Evolutionary conservation across 1,140 invertebrate species (phyloP).

Genomic region (Gerris buenoi): DNA sequence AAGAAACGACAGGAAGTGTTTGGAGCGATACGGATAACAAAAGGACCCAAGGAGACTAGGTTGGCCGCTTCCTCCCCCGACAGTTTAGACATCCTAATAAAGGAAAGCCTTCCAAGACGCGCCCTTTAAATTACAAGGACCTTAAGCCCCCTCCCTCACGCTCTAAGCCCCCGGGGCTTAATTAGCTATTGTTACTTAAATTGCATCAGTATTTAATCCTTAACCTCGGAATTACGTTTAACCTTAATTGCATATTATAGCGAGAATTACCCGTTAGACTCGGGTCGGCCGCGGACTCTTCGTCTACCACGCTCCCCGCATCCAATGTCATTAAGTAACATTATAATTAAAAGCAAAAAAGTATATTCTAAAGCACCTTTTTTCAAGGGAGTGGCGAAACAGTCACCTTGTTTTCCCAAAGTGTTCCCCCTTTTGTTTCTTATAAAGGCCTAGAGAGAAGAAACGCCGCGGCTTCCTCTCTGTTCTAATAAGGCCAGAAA

Average conservation of each 20-base stretch:
- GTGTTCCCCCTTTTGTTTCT: too few species aligned
- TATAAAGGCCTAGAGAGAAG: too few species aligned
- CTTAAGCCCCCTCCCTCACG: neutral
- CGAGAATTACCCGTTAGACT: neutral
- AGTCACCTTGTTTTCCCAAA: too few species aligned
- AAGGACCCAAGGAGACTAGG: neutral
- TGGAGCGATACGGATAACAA: neutral
- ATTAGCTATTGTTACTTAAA: neutral
- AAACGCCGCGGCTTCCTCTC: too few species aligned
- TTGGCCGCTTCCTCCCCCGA: neutral
- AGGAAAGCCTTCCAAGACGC: neutral
- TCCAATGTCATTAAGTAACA: neutral
- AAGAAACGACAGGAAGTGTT: neutral
- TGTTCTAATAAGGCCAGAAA: too few species aligned
- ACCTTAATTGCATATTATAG: neutral
- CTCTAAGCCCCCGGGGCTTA: neutral
- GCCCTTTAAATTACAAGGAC: neutral
- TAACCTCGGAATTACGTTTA: neutral
- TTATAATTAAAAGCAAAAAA: neutral
- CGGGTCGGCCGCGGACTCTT: too few species aligned
- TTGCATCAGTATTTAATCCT: neutral
- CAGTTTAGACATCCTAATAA: neutral
- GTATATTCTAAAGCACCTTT: neutral
- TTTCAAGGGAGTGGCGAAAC: too few species aligned
- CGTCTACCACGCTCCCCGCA: too few species aligned